A percentile compares a stretch with the other conserved stretches of the same genome.
phyloP scores from a whole-genome alignment of 2,888 invertebrate genomes.

The Brachyptera putata region DNA sequence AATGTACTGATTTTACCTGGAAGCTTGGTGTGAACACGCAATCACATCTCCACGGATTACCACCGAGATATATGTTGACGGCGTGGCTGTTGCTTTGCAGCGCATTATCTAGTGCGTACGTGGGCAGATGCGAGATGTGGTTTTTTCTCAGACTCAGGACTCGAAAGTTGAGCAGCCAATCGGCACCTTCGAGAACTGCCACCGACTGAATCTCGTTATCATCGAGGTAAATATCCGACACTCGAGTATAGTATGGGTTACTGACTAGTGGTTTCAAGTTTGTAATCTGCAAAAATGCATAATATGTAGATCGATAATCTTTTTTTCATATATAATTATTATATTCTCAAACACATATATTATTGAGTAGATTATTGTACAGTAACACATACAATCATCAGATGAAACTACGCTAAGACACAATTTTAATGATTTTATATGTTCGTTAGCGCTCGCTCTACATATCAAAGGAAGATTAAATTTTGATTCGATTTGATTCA shows the following conservation, averaged over 20 bases:
- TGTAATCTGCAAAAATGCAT: slow-evolving; percentile 53
- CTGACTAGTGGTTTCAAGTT: slow-evolving; percentile 58
- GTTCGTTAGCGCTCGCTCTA: too few species aligned
- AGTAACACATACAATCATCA: too few species aligned
- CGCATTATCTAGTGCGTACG: slow-evolving; percentile 75
- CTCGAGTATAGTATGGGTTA: slow-evolving; percentile 61
- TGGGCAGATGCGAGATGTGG: slow-evolving; percentile 66
- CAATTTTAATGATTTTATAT: too few species aligned
- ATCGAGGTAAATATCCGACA: slow-evolving; percentile 72
- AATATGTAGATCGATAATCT: too few species aligned
- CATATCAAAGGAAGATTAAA: too few species aligned
- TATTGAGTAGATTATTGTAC: too few species aligned
- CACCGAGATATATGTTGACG: slow-evolving; percentile 63
- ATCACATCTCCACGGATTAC: slow-evolving; percentile 80
- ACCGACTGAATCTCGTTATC: slow-evolving; percentile 66
- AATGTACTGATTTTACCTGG: too few species aligned
- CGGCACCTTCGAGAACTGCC: slow-evolving; percentile 67
- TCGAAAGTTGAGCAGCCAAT: slow-evolving; percentile 73
- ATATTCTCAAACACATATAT: too few species aligned
- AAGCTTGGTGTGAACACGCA: slow-evolving; percentile 75
- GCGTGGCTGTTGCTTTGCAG: slow-evolving; percentile 67
- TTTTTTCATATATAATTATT: too few species aligned
- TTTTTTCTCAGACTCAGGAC: slow-evolving; percentile 74
- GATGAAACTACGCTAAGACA: too few species aligned
- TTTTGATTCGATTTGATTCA: too few species aligned